Conservation (phyloP, 1,140 invertebrate genomes). For the Dendrolimus punctatus region DNA sequence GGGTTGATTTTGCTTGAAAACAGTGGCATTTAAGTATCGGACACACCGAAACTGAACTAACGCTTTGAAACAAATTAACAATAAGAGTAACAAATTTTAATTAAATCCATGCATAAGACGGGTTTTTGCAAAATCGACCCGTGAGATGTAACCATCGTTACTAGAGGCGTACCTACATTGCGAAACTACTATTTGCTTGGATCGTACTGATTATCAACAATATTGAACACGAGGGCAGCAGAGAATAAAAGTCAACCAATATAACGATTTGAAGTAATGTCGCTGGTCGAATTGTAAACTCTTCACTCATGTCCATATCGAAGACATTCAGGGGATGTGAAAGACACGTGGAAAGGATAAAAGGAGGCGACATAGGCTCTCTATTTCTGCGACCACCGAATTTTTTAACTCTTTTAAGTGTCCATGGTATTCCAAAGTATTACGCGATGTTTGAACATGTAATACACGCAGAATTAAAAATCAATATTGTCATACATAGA, state of each 20-base stretch:
- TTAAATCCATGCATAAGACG: constrained; percentile 56
- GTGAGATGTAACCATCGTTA: constrained; percentile 18
- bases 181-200: constrained; percentile 30
- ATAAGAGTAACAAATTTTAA: constrained; percentile 22
- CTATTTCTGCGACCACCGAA: constrained; percentile 51
- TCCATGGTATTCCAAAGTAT: not conserved
- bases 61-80: constrained; percentile 29
- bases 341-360: constrained; percentile 16
- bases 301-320: no score
- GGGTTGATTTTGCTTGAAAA: constrained; percentile 62
- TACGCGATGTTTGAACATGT: no score
- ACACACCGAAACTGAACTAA: constrained; percentile 18
- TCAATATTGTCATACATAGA: not conserved
- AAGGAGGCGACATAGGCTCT: constrained; percentile 45
- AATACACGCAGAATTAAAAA: no score
- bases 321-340: constrained; percentile 7
- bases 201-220: no score
- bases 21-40: constrained; percentile 21
- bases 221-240: no score
- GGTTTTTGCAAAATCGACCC: constrained; percentile 37
- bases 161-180: constrained; percentile 31
- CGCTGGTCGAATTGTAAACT: no score
- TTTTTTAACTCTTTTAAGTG: constrained; percentile 6
- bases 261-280: no score
- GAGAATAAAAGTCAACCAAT: no score